Evolutionary conservation across 2,113 vertebrate species (phyloP).

Genomic region (Calyptommatus sinebrachiatus): DNA sequence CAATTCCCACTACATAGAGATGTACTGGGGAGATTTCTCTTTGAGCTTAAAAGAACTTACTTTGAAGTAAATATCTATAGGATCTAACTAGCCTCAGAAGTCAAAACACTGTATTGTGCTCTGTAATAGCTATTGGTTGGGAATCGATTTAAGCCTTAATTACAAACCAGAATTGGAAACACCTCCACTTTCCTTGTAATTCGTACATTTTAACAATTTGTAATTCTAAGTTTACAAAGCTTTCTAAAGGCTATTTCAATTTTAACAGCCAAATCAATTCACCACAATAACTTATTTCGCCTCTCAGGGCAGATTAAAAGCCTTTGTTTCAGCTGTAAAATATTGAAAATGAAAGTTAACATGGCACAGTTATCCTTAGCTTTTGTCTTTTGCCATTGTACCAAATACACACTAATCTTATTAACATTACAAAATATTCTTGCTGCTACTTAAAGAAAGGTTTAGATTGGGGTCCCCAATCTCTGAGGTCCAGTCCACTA

Average conservation of each 20-base stretch:
- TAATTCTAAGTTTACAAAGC: constrained; percentile 18
- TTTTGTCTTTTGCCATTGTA: too few species aligned
- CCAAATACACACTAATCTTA: too few species aligned
- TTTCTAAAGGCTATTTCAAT: constrained; percentile 40
- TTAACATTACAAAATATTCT: too few species aligned
- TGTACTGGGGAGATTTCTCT: not conserved
- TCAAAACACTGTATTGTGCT: constrained; percentile 1
- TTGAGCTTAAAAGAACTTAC: not conserved
- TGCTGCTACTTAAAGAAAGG: too few species aligned
- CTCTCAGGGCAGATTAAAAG: constrained; percentile 40
- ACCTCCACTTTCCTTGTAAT: not conserved
- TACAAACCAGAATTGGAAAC: constrained; percentile 21
- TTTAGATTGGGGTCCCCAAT: too few species aligned
- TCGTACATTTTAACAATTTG: constrained; percentile 22
- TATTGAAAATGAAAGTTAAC: not conserved
- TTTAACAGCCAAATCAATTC: constrained; percentile 50
- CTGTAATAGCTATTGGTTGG: not conserved
- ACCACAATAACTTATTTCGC: constrained; percentile 36
- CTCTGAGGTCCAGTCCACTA: too few species aligned
- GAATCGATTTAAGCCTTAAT: not conserved
- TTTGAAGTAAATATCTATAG: not conserved
- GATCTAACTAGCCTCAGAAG: not conserved
- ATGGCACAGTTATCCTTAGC: not conserved
- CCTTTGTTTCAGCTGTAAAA: not conserved
- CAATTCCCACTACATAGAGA: not conserved